Evolutionary conservation across 2,888 invertebrate genomes (phyloP).

Genomic region (Heliconius erato): DNA sequence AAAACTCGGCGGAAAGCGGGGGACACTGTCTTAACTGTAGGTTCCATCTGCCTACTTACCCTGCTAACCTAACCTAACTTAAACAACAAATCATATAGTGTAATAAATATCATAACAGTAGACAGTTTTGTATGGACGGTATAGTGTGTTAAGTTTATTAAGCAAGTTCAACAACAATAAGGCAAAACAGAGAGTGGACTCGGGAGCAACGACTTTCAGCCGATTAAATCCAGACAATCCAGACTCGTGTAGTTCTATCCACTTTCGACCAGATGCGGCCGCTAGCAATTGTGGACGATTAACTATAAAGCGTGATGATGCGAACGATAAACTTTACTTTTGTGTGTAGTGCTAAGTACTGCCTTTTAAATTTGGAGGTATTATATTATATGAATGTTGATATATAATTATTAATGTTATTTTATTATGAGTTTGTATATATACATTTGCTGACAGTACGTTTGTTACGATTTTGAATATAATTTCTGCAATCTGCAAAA

Average conservation of each 20-base stretch:
- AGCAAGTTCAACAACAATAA: slow-evolving; percentile 20
- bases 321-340: slow-evolving; percentile 34
- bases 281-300: slow-evolving; percentile 70
- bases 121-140: neutral
- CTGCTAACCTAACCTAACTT: too few relatives aligned
- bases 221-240: slow-evolving; percentile 64
- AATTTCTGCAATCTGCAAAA: neutral
- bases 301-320: slow-evolving; percentile 59
- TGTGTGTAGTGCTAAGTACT: neutral
- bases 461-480: neutral
- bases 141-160: slow-evolving; percentile 21
- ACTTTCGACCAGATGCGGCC: slow-evolving; percentile 64
- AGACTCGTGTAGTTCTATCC: slow-evolving; percentile 65
- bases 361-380: neutral
- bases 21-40: too few relatives aligned
- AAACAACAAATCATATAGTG: neutral
- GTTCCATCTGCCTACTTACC: too few relatives aligned
- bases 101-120: neutral
- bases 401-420: neutral
- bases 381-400: neutral
- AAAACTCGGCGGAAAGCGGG: too few relatives aligned
- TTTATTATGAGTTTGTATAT: neutral
- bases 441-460: too few relatives aligned
- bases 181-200: slow-evolving; percentile 43
- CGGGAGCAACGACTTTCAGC: slow-evolving; percentile 65